These are phyloP conservation scores for Drosophila arawakana DNA, from an alignment of 1,140 invertebrate species.

Conservation along the genomic window DNA sequence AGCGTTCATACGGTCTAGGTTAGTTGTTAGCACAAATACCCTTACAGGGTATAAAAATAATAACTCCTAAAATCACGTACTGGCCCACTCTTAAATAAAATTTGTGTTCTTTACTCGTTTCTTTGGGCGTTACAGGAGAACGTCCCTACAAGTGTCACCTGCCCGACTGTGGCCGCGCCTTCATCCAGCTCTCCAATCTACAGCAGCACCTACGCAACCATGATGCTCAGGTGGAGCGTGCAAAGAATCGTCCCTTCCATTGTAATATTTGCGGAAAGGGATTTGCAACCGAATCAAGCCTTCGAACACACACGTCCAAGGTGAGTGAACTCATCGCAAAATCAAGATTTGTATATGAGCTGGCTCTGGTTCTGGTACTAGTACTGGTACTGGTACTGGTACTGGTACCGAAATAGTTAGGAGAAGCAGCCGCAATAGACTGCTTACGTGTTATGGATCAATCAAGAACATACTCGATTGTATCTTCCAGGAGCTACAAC, in stretches of 20 bases:
- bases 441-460: too few relatives aligned
- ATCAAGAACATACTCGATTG: not conserved
- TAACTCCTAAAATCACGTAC: too few relatives aligned
- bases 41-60: too few relatives aligned
- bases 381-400: too few relatives aligned
- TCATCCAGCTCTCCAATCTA: conserved; percentile 98
- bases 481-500: conserved; percentile 90
- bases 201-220: conserved; percentile 98
- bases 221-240: conserved; percentile 96
- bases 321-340: conserved; percentile 87
- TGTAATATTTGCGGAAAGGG: conserved; percentile 98
- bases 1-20: too few relatives aligned
- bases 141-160: conserved; percentile 98
- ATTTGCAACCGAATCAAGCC: conserved; percentile 97
- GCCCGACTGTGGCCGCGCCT: conserved; percentile 97
- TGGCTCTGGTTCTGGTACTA: too few relatives aligned
- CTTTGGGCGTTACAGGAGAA: conserved; percentile 90
- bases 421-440: too few relatives aligned
- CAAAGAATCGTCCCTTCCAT: conserved; percentile 97
- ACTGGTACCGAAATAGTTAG: too few relatives aligned
- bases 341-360: too few relatives aligned
- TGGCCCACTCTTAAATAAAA: not conserved
- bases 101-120: too few relatives aligned
- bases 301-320: conserved; percentile 98
- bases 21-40: too few relatives aligned